Conservation (phyloP, 2,797 vertebrate species). For the Enteromius treurensis region DNA sequence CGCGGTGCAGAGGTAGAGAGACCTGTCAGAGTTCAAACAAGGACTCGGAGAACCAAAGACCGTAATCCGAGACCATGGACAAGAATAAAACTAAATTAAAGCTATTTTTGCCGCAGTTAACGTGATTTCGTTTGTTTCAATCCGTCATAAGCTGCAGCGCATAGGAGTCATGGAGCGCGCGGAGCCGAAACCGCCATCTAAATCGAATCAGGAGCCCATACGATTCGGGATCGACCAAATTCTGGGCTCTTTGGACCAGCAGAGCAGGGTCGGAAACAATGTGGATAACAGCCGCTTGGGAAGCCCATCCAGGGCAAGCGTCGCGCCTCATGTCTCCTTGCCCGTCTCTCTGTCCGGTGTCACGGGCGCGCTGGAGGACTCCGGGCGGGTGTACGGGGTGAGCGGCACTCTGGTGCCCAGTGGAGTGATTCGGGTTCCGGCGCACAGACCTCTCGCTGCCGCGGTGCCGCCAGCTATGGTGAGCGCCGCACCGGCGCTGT, state of each 20-base stretch:
- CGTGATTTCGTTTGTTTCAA: slow-evolving; percentile 32
- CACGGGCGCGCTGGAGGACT: slow-evolving; percentile 86
- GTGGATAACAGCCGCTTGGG: slow-evolving; percentile 83
- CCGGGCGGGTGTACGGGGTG: slow-evolving; percentile 85
- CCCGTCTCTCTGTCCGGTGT: slow-evolving; percentile 87
- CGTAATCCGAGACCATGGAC: slow-evolving; percentile 44
- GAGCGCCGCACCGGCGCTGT: slow-evolving; percentile 87
- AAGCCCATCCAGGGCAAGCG: slow-evolving; percentile 80
- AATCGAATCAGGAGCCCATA: slow-evolving; percentile 90
- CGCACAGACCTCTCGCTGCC: slow-evolving; percentile 91
- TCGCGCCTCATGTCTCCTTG: slow-evolving; percentile 84
- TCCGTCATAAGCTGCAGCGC: slow-evolving; percentile 28
- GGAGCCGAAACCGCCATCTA: slow-evolving; percentile 74
- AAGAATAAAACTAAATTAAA: slow-evolving; percentile 25
- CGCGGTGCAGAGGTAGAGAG: slow-evolving; percentile 69
- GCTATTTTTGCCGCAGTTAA: slow-evolving; percentile 12
- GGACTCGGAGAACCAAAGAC: slow-evolving; percentile 12
- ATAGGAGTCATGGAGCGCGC: slow-evolving; percentile 86
- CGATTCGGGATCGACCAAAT: slow-evolving; percentile 98
- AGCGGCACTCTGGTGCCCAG: slow-evolving; percentile 88
- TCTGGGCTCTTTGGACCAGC: slow-evolving; percentile 84
- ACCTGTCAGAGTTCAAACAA: slow-evolving; percentile 43
- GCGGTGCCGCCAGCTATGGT: slow-evolving; percentile 86
- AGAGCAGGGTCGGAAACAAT: slow-evolving; percentile 79
- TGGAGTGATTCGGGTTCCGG: slow-evolving; percentile 95